These are phyloP conservation scores for Meloidogyne hapla DNA, from an alignment of 1,140 invertebrate species.

Conservation along the genomic window DNA sequence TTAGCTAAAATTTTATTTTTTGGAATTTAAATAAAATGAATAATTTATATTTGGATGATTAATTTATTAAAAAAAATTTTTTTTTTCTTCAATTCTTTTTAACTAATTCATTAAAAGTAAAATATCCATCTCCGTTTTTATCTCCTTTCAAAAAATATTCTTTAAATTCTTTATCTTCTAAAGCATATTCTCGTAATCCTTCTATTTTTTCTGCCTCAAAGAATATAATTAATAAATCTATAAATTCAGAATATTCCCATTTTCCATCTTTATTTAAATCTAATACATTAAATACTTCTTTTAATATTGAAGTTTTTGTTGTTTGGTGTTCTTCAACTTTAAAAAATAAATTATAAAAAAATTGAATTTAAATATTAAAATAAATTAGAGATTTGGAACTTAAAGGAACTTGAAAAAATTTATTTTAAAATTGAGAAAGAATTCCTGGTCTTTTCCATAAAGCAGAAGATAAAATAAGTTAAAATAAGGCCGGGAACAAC, in stretches of 20 bases:
- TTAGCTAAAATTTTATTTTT: too few relatives aligned
- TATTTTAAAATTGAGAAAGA: too few relatives aligned
- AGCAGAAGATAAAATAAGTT: too few relatives aligned
- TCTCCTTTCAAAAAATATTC: not conserved
- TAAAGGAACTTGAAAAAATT: too few relatives aligned
- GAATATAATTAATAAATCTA: not conserved
- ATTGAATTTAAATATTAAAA: not conserved
- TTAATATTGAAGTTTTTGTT: not conserved
- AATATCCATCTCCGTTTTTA: not conserved
- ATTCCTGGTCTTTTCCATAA: too few relatives aligned
- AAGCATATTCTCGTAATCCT: not conserved
- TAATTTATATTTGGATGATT: too few relatives aligned
- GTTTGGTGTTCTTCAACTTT: not conserved
- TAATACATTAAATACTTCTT: not conserved
- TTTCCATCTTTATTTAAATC: slow-evolving; percentile 3
- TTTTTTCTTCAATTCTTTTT: not conserved
- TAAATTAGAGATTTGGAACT: too few relatives aligned
- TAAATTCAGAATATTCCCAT: not conserved
- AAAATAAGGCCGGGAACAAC: too few relatives aligned
- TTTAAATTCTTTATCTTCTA: not conserved
- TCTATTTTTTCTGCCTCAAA: not conserved
- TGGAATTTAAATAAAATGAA: too few relatives aligned
- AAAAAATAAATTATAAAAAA: not conserved
- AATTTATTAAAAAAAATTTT: too few relatives aligned
- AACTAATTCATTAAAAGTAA: not conserved